Percentiles rank a stretch among this genome's conserved stretches.
phyloP scores from a whole-genome alignment of 1,140 invertebrate species.

The Neodiprion lecontei region DNA sequence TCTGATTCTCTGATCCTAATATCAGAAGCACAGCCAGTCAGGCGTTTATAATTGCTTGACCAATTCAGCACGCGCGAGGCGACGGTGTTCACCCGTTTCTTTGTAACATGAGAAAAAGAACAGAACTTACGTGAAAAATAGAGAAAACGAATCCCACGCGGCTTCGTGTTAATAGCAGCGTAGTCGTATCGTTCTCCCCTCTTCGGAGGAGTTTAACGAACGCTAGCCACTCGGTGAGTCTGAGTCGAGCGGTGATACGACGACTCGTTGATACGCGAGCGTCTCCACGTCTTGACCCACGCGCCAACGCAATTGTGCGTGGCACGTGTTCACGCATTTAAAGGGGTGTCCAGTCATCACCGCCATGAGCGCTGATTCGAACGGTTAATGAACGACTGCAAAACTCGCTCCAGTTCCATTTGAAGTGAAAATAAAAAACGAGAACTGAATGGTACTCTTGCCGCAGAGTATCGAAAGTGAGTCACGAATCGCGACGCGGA shows the following conservation, averaged over 20 bases:
- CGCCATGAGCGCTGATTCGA: too few species aligned
- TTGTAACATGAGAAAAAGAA: background rate
- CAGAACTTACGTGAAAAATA: background rate
- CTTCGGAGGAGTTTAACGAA: background rate
- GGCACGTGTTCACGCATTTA: background rate
- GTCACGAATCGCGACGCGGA: background rate
- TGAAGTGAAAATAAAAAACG: background rate
- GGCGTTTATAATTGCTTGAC: background rate
- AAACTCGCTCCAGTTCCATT: too few species aligned
- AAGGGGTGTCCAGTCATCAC: background rate
- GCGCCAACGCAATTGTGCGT: constrained; percentile 1
- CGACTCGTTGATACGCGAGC: background rate
- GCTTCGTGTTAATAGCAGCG: background rate
- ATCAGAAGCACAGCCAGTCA: too few species aligned
- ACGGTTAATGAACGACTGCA: too few species aligned
- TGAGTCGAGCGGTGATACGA: background rate
- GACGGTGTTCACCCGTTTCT: background rate
- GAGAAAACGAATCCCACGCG: background rate
- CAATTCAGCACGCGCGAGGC: background rate
- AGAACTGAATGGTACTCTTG: constrained; percentile 23
- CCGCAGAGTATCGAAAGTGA: constrained; percentile 21
- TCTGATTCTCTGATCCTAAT: too few species aligned
- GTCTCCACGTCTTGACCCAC: constrained; percentile 4
- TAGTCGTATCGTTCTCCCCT: constrained; percentile 10
- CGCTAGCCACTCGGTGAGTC: background rate